Base-by-base conservation (phyloP, 2,888 invertebrate species). In the Cremastobaeus sp. region DNA sequence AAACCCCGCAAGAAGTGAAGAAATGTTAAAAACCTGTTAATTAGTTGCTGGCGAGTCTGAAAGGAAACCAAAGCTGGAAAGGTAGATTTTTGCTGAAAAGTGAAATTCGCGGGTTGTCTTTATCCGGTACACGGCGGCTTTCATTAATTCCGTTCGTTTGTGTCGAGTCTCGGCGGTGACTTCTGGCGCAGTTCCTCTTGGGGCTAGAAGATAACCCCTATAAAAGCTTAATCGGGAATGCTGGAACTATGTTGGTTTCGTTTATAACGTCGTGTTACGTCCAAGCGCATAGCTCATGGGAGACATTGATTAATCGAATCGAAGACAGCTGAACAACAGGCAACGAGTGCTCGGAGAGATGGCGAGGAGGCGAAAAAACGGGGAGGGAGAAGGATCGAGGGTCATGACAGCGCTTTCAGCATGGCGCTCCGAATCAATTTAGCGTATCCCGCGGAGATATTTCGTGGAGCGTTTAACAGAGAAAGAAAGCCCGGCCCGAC, bases 371-470 rank as follows among this genome's bases (percentile, higher is more conserved):
- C 11, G 28, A 35, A 45, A 30, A 43, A 41, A 54, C 6, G 6
- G 5, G 11, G 39, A 20, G 60, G 39, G 37, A 11, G 39, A 60
- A 64, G 65, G 68, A 65, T 64, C 64, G 60, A 64, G 71, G 82
- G 80, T 81, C 79, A 48, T 71, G 81, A 81, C 78, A 77, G 75
- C 73, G 79, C 64, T 79, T 82, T 79, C 73, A 79, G 77, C 76
- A 76, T 78, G 76, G 76, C 78, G 79, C 76, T 72, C 78, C 79
- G 80, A 83, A 81, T 83, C 83, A 83, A 84, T 84, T 84, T 81
- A 83, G 77, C 77, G 76, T 78, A 80, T 82, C 77, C 81, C 65
- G 54, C 66, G 65, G 41, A 75, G 75, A 62, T 74, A 70, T 70
- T 70, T 70, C 47, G 20, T n/a, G 32, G 57, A 48, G 39, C 43